phyloP scores from a whole-genome alignment of 2,797 vertebrate species.

The Odontamblyopus lacepedii region DNA sequence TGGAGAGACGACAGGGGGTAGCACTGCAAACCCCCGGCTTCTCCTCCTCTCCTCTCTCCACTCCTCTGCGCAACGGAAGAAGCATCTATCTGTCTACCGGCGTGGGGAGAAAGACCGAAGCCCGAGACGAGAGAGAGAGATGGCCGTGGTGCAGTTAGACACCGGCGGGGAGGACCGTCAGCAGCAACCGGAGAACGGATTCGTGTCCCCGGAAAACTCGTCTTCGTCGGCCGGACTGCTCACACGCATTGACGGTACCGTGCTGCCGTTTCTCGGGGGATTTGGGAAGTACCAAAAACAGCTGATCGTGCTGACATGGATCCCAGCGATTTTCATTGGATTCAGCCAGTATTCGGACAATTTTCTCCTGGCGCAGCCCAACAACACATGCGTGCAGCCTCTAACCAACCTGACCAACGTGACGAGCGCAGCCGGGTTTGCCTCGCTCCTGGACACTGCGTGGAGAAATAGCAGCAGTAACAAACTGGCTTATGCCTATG shows the following conservation, averaged over 20 bases:
- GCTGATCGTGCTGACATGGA: slow-evolving; percentile 93
- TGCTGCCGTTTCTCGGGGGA: slow-evolving; percentile 90
- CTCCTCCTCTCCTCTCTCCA: slow-evolving; percentile 7
- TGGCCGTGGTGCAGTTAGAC: slow-evolving; percentile 78
- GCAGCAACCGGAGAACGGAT: slow-evolving; percentile 80
- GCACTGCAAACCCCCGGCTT: slow-evolving; percentile 70
- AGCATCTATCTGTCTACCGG: slow-evolving; percentile 53
- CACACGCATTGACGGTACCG: slow-evolving; percentile 85
- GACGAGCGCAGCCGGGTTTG: slow-evolving; percentile 18
- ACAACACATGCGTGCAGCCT: slow-evolving; percentile 82
- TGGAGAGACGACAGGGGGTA: slow-evolving; percentile 63
- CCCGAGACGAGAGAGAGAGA: slow-evolving; percentile 52
- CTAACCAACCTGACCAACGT: slow-evolving; percentile 54
- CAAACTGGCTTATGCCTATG: slow-evolving; percentile 28
- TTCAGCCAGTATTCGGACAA: slow-evolving; percentile 95
- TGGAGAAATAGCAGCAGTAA: slow-evolving; percentile 41
- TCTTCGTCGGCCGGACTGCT: slow-evolving; percentile 69
- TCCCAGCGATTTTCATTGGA: slow-evolving; percentile 92
- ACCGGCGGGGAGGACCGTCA: slow-evolving; percentile 41
- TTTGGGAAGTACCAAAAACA: slow-evolving; percentile 90
- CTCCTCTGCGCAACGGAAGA: slow-evolving; percentile 56
- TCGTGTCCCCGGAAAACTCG: slow-evolving; percentile 73
- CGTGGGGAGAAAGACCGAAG: slow-evolving; percentile 7
- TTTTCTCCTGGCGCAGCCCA: slow-evolving; percentile 90
- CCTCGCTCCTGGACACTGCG: slow-evolving; percentile 33